Base-by-base conservation (phyloP, 2,797 vertebrate genomes). In the Gallirallus australis region DNA sequence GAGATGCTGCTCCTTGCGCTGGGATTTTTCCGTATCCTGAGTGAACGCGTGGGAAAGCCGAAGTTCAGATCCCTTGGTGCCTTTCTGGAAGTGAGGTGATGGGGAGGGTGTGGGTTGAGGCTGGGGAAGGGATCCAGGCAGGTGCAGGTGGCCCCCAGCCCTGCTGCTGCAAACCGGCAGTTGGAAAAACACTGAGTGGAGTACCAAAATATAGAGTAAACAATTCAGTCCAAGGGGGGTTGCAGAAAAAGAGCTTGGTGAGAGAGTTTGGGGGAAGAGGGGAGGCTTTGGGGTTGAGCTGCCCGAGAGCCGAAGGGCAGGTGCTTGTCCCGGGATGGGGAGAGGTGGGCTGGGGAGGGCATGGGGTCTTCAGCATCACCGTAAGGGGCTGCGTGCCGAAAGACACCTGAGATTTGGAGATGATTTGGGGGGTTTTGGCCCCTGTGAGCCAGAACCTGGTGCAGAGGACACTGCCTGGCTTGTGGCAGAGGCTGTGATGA, bases 91-190 rank as follows among this genome's bases (percentile, higher is more conserved):
- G 33, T 0, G 2, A 5, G 27, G n/a, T 12, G 54, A 23, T 30
- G 71, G 71, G 45, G 54, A 15, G 25, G 28, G 35, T 28, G 20
- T 24, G 24, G 39, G 27, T 40, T 45, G 69, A 59, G 33, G 31
- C 52, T 76, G 53, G 47, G 37, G 31, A 69, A 40, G 42, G 33
- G 37, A 4, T 15, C 66, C 3, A 2, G 28, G 27, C 4, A 0
- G 11, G 0, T 1, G 4, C 6, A 18, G 69, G 7, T 39, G 12
- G 52, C 31, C 23, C 33, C 12, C 31, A 1, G 16, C 42, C 53
- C 63, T 30, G 59, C 71, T n/a, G 80, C 68, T 60, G 42, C 23
- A 9, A 10, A 50, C 63, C 37, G 18, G 39, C n/a, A 12, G 45
- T 5, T 63, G 54, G 48, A 21, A 68, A 82, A 78, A 25, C 19